Base-by-base conservation (phyloP, 53 echinoderm and acorn worm species). In the Glandiceps talaboti region DNA sequence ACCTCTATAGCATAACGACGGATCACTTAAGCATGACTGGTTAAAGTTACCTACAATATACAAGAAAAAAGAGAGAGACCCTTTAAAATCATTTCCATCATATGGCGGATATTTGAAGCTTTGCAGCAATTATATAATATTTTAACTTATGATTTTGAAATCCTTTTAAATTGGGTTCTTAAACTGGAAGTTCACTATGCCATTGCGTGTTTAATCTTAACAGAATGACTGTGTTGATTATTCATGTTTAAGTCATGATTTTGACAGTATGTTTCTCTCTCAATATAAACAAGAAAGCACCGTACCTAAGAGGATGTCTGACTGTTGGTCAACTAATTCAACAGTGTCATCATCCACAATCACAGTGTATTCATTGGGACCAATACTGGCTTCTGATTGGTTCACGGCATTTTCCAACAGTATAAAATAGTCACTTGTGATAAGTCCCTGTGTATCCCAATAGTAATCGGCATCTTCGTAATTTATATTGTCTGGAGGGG, bases 1-100 rank as follows among this genome's bases (percentile, higher is more conserved):
- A 0, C 93, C 93, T 76, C 73, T 80, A 10, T 27, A 30, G 76
- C 74, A 82, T 77, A 73, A 28, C 1, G 75, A 45, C 25, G 93
- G 93, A 29, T 88, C 82, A 27, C 83, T 81, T 20, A 92, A 33
- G 79, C 87, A 90, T 74, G 78, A 79, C 27, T 81, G 79, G 20
- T 32, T 31, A 73, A 92, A 92, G 79, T 92, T 81, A 81, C 93
- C 93, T 92, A 78, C n/a, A n/a, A n/a, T n/a, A n/a, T n/a, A n/a
- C n/a, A n/a, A n/a, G n/a, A n/a, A n/a, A n/a, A n/a, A n/a, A n/a
- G n/a, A n/a, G n/a, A n/a, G n/a, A n/a, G n/a, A n/a, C n/a, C n/a
- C n/a, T n/a, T n/a, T n/a, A n/a, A n/a, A n/a, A n/a, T n/a, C n/a
- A n/a, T n/a, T n/a, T n/a, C n/a, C n/a, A n/a, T n/a, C n/a, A n/a